Conservation (phyloP, 2,113 vertebrate genomes). For the Megaceryle maxima region DNA sequence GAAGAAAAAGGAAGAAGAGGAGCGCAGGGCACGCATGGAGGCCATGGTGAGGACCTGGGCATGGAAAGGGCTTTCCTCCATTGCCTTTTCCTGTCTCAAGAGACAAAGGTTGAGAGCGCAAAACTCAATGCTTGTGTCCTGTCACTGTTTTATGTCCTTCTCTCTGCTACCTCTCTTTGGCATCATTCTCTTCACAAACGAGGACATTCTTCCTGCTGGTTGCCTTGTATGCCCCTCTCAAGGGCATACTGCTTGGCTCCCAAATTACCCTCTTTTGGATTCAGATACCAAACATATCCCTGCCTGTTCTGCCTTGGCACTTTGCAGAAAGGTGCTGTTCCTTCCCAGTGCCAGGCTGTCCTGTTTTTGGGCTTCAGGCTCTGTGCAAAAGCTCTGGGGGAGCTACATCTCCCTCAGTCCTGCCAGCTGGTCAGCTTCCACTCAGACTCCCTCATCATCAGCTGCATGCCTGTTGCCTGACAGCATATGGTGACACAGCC, state of each 20-base stretch:
- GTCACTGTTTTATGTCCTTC: not conserved
- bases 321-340: not conserved
- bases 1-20: conserved; percentile 93
- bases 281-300: not conserved
- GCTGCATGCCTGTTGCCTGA: not conserved
- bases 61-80: not conserved
- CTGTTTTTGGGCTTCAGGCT: not conserved
- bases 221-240: not conserved
- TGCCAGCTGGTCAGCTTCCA: not conserved
- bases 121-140: not conserved
- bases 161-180: not conserved
- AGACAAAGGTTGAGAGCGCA: not conserved
- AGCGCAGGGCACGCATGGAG: conserved; percentile 92
- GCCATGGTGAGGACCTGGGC: conserved; percentile 83
- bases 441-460: not conserved
- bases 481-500: not conserved
- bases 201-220: not conserved
- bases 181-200: not conserved
- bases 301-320: not conserved
- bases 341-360: not conserved
- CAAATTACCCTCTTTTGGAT: not conserved
- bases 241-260: not conserved
- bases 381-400: not conserved
- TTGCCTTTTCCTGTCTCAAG: not conserved
- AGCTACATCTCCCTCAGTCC: not conserved